These are phyloP conservation scores for Dromococcyx pavoninus DNA, from an alignment of 2,797 vertebrate genomes.

Conservation along the genomic window DNA sequence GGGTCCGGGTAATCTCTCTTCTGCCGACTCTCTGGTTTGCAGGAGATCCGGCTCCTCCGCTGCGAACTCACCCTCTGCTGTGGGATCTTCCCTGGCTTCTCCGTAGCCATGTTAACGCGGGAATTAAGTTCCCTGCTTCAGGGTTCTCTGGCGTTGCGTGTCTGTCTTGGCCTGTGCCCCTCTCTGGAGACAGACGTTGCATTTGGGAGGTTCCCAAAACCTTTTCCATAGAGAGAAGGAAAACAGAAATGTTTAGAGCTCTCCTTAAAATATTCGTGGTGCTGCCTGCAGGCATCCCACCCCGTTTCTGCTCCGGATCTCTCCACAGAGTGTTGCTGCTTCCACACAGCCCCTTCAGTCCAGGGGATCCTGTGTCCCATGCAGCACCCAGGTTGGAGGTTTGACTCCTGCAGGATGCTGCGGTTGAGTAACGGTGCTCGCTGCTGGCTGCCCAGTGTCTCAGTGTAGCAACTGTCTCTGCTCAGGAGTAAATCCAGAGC, in stretches of 20 bases:
- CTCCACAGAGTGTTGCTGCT: not conserved
- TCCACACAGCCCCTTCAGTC: not conserved
- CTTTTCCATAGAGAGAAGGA: not conserved
- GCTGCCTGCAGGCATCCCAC: accelerated
- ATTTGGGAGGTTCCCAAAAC: not conserved
- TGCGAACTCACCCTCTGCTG: not conserved
- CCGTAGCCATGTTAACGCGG: not conserved
- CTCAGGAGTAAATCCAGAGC: not conserved
- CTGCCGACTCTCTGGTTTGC: not conserved
- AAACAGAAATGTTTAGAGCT: not conserved
- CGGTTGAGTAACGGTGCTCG: accelerated
- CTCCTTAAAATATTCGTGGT: not conserved
- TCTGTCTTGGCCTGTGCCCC: not conserved
- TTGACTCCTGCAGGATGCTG: accelerated
- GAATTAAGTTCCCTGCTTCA: not conserved
- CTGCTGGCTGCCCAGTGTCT: not conserved
- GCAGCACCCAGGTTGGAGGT: accelerated
- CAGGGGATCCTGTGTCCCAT: accelerated
- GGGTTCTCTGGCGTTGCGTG: not conserved
- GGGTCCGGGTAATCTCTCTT: not conserved
- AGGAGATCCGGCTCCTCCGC: not conserved
- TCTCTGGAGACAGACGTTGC: not conserved
- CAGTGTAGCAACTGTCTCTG: not conserved
- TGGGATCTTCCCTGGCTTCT: not conserved
- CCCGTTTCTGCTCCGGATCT: not conserved